Base-by-base conservation (phyloP, 2,888 invertebrate genomes). In the Argyra leucocephala region DNA sequence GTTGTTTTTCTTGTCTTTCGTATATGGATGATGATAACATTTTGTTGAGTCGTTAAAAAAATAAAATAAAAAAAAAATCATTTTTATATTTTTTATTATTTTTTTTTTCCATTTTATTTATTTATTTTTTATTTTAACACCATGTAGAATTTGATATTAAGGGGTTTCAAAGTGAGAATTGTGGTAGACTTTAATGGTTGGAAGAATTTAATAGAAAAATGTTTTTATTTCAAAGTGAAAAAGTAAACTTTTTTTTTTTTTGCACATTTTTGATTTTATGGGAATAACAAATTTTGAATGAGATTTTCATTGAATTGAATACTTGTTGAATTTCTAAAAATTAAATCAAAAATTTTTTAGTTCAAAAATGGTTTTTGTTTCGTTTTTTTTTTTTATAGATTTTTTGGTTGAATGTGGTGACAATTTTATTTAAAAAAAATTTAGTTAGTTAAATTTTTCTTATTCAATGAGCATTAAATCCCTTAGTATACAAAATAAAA, bases 21-120 rank as follows among this genome's bases (percentile, higher is more conserved):
- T n/a, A n/a, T n/a, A 48, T 18, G 48, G 48, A 48, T 18, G 48
- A 48, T 15, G 48, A 48, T n/a, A 48, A 48, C 48, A 48, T 48
- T 48, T 48, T 48, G 12, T 48, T 48, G 48, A 48, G 6, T 48
- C 48, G 48, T 48, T 48, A 48, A 48, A 48, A 48, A 48, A 48
- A 48, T n/a, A 48, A 48, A 48, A 48, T 31, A 48, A 48, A 37
- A 37, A 37, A 48, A 48, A 48, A 48, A 48, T 48, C 12, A 48
- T 5, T 48, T 18, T n/a, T n/a, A n/a, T n/a, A n/a, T n/a, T n/a
- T n/a, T n/a, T n/a, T n/a, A n/a, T 5, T 31, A n/a, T n/a, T 48
- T 15, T 48, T 18, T 48, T 18, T n/a, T 48, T 48, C 18, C 48
- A 18, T 48, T 48, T 48, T 6, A 10, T 31, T 31, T 31, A 10